A percentile compares a stretch with the other conserved stretches of the same genome.
phyloP scores from a whole-genome alignment of 2,113 vertebrate genomes.

The Sturnus vulgaris region DNA sequence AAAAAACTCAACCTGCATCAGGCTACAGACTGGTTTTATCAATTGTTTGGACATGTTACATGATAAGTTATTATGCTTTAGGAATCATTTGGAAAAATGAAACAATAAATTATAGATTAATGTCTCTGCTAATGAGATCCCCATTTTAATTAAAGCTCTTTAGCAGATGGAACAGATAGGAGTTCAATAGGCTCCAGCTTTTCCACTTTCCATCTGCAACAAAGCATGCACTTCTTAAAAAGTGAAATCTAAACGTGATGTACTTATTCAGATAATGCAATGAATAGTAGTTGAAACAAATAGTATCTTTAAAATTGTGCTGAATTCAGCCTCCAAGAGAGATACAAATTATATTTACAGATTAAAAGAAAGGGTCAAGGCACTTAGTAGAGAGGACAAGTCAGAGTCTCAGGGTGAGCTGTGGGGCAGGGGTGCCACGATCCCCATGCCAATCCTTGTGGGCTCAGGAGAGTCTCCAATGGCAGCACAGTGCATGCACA shows the following conservation, averaged over 20 bases:
- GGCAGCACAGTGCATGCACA: too few species aligned
- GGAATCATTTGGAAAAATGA: not conserved
- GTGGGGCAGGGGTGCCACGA: fast-evolving
- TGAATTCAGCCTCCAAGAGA: not conserved
- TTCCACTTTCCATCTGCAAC: not conserved
- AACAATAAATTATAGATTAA: not conserved
- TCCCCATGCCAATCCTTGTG: not conserved
- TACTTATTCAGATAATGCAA: not conserved
- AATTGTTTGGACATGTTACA: not conserved
- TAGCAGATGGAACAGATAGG: not conserved
- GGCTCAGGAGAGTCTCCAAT: not conserved
- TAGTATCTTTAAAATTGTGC: not conserved
- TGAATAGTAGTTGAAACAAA: not conserved
- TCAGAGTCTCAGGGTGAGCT: not conserved
- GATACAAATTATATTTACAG: not conserved
- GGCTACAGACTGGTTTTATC: not conserved
- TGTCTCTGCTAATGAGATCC: not conserved
- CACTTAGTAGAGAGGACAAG: fast-evolving
- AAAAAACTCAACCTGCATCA: not conserved
- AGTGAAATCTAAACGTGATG: fast-evolving
- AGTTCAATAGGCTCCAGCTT: not conserved
- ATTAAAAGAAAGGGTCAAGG: not conserved
- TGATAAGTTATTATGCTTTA: not conserved
- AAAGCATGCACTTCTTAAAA: not conserved
- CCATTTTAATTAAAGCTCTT: not conserved